Percentiles rank a stretch among this genome's conserved stretches.
phyloP scores from a whole-genome alignment of 2,113 vertebrate species.

The Egretta garzetta region DNA sequence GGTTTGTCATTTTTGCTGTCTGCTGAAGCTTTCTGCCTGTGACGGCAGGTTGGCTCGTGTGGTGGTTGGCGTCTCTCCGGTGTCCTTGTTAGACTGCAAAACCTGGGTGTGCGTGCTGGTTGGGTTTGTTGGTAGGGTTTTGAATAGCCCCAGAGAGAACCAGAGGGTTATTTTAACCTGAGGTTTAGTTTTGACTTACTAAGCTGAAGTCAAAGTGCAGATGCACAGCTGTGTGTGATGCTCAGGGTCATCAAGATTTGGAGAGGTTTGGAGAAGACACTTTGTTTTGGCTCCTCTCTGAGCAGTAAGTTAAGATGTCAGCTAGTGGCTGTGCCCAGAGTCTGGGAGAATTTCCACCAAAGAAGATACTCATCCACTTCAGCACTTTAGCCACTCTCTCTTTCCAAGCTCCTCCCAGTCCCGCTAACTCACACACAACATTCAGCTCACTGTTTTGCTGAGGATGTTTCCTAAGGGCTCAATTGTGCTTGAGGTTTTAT shows the following conservation, averaged over 20 bases:
- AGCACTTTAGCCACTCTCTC: background rate
- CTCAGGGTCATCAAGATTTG: background rate
- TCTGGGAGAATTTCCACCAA: background rate
- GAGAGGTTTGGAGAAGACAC: background rate
- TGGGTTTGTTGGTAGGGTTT: background rate
- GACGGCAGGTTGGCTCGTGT: background rate
- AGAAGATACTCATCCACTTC: background rate
- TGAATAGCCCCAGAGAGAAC: background rate
- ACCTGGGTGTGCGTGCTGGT: background rate
- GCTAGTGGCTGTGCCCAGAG: accelerated
- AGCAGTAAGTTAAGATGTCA: background rate
- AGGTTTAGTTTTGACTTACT: background rate
- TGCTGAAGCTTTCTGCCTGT: background rate
- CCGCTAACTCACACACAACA: background rate
- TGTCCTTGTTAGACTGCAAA: background rate
- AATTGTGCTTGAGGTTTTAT: slow-evolving; percentile 22
- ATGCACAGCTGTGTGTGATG: background rate
- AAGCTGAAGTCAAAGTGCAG: background rate
- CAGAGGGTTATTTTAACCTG: background rate
- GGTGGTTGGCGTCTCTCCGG: background rate
- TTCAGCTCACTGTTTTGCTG: background rate
- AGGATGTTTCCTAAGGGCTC: slow-evolving; percentile 23
- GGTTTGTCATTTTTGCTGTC: background rate
- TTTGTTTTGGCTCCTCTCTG: background rate
- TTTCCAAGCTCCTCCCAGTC: background rate